These are phyloP conservation scores for Phalanger gymnotis DNA, from an alignment of 2,797 vertebrate genomes.

Conservation along the genomic window DNA sequence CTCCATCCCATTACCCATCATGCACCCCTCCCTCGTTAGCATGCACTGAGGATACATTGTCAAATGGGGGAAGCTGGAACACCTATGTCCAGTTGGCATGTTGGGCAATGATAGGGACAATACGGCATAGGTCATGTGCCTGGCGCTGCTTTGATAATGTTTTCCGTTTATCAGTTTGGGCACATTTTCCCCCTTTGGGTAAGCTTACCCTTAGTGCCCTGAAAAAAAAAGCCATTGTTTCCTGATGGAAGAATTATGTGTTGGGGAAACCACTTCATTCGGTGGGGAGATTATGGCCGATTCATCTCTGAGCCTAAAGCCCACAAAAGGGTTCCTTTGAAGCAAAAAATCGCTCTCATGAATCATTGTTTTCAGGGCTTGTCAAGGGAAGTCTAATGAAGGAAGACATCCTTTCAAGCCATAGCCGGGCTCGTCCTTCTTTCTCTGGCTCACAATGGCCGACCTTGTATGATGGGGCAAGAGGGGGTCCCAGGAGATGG, in stretches of 20 bases:
- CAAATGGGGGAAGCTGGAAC: not conserved
- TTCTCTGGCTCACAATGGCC: conserved; percentile 69
- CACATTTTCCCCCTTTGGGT: conserved; percentile 82
- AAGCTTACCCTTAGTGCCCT: conserved; percentile 73
- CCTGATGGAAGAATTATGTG: conserved; percentile 79
- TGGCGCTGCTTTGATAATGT: conserved; percentile 51
- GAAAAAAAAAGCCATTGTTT: conserved; percentile 79
- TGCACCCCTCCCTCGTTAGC: too few relatives aligned
- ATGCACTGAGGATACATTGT: not conserved
- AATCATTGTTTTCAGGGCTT: conserved; percentile 80
- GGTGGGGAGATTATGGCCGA: conserved; percentile 78
- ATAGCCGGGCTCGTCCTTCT: conserved; percentile 81
- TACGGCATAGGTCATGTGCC: not conserved
- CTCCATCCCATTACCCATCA: not conserved
- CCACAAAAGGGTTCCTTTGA: conserved; percentile 68
- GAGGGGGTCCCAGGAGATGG: not conserved
- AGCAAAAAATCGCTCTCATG: conserved; percentile 76
- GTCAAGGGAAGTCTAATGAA: conserved; percentile 78
- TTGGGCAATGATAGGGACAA: not conserved
- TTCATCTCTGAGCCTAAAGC: conserved; percentile 66
- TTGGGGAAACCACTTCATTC: conserved; percentile 82
- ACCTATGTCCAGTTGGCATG: not conserved
- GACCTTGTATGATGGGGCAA: conserved; percentile 74
- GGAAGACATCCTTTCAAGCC: conserved; percentile 79
- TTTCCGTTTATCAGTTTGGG: conserved; percentile 77